Conservation (phyloP, 2,797 vertebrate species). For the Darevskia nairensis region DNA sequence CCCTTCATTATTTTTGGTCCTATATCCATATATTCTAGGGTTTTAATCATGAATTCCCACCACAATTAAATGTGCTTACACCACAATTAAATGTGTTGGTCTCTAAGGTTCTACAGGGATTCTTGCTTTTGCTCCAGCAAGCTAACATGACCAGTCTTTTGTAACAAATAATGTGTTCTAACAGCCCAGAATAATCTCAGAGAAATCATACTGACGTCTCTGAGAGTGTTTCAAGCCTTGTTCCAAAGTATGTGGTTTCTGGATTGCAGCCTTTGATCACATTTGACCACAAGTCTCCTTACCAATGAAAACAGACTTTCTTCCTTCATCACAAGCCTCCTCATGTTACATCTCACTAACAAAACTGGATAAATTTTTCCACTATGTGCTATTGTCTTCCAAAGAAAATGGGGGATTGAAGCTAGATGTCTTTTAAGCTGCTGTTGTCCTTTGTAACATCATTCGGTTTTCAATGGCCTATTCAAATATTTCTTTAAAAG, state of each 20-base stretch:
- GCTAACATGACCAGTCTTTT: not conserved
- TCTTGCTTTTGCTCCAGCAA: not conserved
- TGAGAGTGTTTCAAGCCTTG: slow-evolving; percentile 13
- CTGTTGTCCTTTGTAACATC: not conserved
- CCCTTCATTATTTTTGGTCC: too few species aligned
- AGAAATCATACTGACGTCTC: not conserved
- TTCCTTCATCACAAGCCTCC: slow-evolving; percentile 19
- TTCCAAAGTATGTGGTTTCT: slow-evolving; percentile 15
- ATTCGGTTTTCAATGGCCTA: slow-evolving; percentile 4
- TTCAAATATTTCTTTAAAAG: not conserved
- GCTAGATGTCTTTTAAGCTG: not conserved
- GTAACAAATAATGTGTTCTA: not conserved
- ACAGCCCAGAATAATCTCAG: not conserved
- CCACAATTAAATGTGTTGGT: not conserved
- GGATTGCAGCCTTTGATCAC: slow-evolving; percentile 29
- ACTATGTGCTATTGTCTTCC: slow-evolving; percentile 3
- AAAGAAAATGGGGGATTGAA: not conserved
- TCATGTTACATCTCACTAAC: slow-evolving; percentile 20
- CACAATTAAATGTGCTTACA: too few species aligned
- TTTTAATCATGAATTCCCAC: too few species aligned
- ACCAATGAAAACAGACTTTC: slow-evolving; percentile 37
- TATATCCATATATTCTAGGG: too few species aligned
- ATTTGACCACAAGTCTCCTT: slow-evolving; percentile 28
- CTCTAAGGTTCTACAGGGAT: not conserved
- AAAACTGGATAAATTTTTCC: not conserved